Base-by-base conservation (phyloP, 2,113 vertebrate genomes). In the Perca flavescens region DNA sequence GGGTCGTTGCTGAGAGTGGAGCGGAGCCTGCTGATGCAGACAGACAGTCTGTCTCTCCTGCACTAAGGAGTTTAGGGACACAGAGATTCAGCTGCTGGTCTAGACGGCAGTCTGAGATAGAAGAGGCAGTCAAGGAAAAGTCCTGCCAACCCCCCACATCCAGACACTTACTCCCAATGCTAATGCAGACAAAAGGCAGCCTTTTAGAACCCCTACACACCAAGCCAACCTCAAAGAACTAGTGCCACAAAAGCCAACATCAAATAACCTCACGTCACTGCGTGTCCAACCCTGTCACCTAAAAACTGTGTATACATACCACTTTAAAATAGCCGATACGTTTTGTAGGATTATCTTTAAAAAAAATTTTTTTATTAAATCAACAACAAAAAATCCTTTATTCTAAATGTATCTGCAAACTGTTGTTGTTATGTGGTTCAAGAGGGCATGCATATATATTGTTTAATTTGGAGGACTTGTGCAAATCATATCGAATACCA, bases 31-130 rank as follows among this genome's bases (percentile, higher is more conserved):
- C 79, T 87, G 84, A 86, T 84, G 87, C 82, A 94, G 92, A 92
- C 94, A 94, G 89, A 89, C 93, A 82, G 92, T 82, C 93, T 94
- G 93, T 88, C 90, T 94, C 92, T 85, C 10, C 78, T 80, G 74
- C 70, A 61, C 85, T 88, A 63, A 83, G 84, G 88, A 92, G 79
- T 87, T 90, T 69, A 86, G 85, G 80, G 84, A 90, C 84, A 84
- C 73, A 34, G 74, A 72, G 80, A 86, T 88, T 83, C 79, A 79
- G 80, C 79, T 80, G 81, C 83, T 19, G 43, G 90, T 88, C 83
- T 90, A 86, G 90, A 90, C 76, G 22, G 49, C 58, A 40, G 73
- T 77, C 74, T 74, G 69, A 82, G 82, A 86, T 83, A 73, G 68
- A 71, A 34, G 64, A 82, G 74, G 60, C 66, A 80, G 77, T 61